phyloP scores from a whole-genome alignment of 1,140 invertebrate genomes.

The Carposina sasakii region DNA sequence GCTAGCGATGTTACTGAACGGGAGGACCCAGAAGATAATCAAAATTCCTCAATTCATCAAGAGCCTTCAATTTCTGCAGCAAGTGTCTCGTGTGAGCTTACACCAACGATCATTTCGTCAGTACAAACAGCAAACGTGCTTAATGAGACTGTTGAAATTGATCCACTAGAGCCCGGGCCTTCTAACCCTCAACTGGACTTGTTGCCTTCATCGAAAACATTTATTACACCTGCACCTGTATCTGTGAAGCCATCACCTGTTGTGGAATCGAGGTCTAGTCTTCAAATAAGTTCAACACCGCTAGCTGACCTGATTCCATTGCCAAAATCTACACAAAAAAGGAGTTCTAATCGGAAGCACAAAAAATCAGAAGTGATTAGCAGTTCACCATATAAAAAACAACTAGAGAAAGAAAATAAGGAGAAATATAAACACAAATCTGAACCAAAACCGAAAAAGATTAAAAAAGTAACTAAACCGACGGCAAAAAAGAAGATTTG shows the following conservation, averaged over 20 bases:
- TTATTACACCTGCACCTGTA: too few species aligned
- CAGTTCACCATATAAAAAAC: neutral
- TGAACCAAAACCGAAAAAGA: neutral
- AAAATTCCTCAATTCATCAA: too few species aligned
- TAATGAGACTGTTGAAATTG: neutral
- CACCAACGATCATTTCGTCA: too few species aligned
- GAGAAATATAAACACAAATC: neutral
- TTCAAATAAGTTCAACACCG: too few species aligned
- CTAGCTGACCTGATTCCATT: neutral
- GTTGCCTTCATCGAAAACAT: too few species aligned
- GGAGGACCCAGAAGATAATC: neutral
- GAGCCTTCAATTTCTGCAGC: neutral
- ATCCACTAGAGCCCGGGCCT: neutral
- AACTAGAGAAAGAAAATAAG: neutral
- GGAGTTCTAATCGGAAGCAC: neutral
- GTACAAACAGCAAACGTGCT: too few species aligned
- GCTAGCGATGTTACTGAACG: constrained; percentile 7
- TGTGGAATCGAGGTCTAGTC: too few species aligned
- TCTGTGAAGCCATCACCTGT: too few species aligned
- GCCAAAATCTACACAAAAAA: neutral
- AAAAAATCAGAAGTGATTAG: neutral
- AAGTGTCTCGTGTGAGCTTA: neutral
- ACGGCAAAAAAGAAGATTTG: constrained; percentile 1
- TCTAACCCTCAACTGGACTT: neutral
- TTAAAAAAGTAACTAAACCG: neutral